Percentiles rank a stretch among this genome's conserved stretches.
These are phyloP conservation scores for Plagodis pulveraria DNA, from an alignment of 2,888 invertebrate species.

Conservation along the genomic window DNA sequence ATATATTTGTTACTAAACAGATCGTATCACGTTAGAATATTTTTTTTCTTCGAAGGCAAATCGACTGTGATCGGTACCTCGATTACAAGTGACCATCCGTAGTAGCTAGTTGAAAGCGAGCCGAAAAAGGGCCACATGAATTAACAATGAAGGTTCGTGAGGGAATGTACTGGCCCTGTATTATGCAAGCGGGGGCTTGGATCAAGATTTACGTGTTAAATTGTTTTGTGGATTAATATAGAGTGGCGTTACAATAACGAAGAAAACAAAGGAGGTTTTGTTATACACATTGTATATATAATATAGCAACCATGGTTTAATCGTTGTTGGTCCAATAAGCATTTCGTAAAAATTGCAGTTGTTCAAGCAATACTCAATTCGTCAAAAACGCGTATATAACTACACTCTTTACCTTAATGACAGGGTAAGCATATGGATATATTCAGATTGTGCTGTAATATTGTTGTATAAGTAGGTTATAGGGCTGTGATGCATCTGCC, in stretches of 20 bases:
- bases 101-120: slow-evolving; percentile 34
- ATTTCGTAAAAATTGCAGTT: no score
- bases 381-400: no score
- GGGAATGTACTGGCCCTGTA: slow-evolving; percentile 15
- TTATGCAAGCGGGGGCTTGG: slow-evolving; percentile 18
- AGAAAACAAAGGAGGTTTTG: not conserved
- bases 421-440: no score
- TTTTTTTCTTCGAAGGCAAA: not conserved
- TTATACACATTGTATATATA: not conserved
- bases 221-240: slow-evolving; percentile 11
- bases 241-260: not conserved
- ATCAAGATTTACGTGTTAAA: slow-evolving; percentile 16
- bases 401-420: no score
- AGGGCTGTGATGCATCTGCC: no score
- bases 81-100: not conserved
- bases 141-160: slow-evolving; percentile 41
- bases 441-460: no score
- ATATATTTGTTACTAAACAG: no score
- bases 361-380: no score
- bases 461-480: no score
- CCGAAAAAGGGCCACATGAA: slow-evolving; percentile 48
- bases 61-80: not conserved
- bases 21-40: no score
- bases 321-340: no score
- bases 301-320: no score